Base-by-base conservation (phyloP, 2,888 invertebrate species). In the Mylabris sibirica region DNA sequence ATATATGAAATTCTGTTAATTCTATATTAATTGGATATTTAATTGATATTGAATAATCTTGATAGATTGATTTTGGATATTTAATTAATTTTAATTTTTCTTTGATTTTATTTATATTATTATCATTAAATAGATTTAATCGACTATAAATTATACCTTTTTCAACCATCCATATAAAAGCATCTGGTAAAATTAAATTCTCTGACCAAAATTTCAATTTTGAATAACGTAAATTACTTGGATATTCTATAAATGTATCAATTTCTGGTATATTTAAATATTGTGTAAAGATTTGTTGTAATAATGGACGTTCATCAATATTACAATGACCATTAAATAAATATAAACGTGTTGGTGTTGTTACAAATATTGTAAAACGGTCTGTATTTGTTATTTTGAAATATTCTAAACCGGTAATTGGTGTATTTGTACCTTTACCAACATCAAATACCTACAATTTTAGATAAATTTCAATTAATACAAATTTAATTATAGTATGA, bases 401-500 rank as follows among this genome's bases (percentile, higher is more conserved):
- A 84, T 94, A 93, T 81, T 95, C 93, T 65, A 98, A 86, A 0
- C 95, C 96, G n/a, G 94, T 96, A 71, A 98, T 94, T 0, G 94
- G 92, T 68, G 91, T 92, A 60, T 90, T 88, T 30, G 89, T 88
- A 0, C 93, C 93, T 84, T 92, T 91, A 0, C 95, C 95, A 74
- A 97, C 89, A 84, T 96, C 96, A 81, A 95, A 97, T 57, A 97
- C 91, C 95, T 96, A 78, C 76, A 64, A 75, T 74, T 70, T 68
- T 66, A 72, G 60, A 20, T 26, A 22, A 38, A 49, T n/a, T n/a
- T 17, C 30, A 61, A 72, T 65, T 17, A 63, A 38, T 20, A 20
- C 35, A 9, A 41, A n/a, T 41, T 14, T 41, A n/a, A 14, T 41
- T 41, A 35, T 11, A 35, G 12, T 9, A n/a, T n/a, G 30, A 8